These are phyloP conservation scores for Mimumesa dahlbomi DNA, from an alignment of 2,888 invertebrate species.

Conservation along the genomic window DNA sequence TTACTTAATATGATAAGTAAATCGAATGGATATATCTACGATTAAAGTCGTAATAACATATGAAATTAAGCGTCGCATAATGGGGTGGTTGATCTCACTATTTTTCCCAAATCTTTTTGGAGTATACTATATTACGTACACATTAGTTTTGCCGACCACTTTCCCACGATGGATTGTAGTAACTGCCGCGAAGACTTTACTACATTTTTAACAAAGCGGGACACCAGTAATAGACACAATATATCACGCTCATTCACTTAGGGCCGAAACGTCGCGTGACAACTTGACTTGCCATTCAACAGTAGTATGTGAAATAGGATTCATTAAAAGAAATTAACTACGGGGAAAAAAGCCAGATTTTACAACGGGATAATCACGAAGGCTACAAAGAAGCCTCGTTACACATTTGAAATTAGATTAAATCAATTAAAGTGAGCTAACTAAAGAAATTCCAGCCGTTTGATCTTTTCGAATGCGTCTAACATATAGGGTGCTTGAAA, in stretches of 20 bases:
- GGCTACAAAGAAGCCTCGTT: conserved; percentile 1
- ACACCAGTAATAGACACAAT: conserved; percentile 25
- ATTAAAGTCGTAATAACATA: too few species aligned
- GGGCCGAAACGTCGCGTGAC: conserved; percentile 34
- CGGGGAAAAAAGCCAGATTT: conserved; percentile 29
- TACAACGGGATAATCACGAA: conserved; percentile 35
- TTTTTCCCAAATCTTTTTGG: too few species aligned
- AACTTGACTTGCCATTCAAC: conserved; percentile 32
- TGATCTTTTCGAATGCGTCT: not conserved
- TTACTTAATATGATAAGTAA: too few species aligned
- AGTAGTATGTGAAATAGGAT: conserved; percentile 29
- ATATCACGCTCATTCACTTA: conserved; percentile 28
- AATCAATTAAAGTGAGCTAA: conserved; percentile 32
- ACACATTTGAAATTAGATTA: conserved; percentile 28
- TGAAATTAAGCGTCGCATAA: too few species aligned
- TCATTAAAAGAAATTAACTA: conserved; percentile 35
- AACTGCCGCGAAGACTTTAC: not conserved
- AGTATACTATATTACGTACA: too few species aligned
- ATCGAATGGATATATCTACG: too few species aligned
- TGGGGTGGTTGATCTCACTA: not conserved
- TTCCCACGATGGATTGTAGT: conserved; percentile 3
- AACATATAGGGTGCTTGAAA: too few species aligned
- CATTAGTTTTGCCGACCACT: too few species aligned
- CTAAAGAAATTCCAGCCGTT: not conserved
- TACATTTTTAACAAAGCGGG: conserved; percentile 39